phyloP scores from a whole-genome alignment of 1,140 invertebrate genomes.

The Phymastichus coffea region DNA sequence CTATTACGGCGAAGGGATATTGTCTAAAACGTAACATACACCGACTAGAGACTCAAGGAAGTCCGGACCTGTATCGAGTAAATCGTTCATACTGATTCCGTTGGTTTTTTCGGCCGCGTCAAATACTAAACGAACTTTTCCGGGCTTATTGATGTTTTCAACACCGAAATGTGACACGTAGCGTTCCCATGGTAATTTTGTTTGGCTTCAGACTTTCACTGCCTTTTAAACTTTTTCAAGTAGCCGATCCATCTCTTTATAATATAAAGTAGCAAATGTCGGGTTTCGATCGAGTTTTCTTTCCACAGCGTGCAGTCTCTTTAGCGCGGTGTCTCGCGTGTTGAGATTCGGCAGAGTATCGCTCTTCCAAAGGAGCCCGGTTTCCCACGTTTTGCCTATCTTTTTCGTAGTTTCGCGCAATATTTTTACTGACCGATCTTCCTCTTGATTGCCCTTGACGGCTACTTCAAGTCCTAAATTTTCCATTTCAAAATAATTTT shows the following conservation, averaged over 20 bases:
- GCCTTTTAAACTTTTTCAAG: neutral
- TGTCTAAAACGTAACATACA: constrained; percentile 38
- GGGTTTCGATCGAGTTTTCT: neutral
- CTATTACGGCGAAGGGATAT: constrained; percentile 31
- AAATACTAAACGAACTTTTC: neutral
- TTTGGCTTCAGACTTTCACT: neutral
- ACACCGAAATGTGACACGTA: neutral
- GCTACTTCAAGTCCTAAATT: no score
- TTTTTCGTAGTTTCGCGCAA: neutral
- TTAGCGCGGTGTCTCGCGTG: no score
- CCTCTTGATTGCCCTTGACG: no score
- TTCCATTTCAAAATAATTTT: neutral
- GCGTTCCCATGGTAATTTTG: neutral
- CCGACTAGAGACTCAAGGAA: constrained; percentile 27
- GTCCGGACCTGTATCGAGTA: neutral
- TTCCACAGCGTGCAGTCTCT: no score
- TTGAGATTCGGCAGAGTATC: no score
- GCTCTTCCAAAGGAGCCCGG: no score
- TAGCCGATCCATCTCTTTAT: neutral
- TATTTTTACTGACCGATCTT: no score
- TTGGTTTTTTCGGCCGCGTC: neutral
- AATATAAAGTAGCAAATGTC: neutral
- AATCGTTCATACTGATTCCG: neutral
- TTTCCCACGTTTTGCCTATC: no score
- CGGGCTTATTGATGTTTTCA: neutral